A percentile compares a stretch with the other conserved stretches of the same genome.
Evolutionary conservation across 2,888 invertebrate genomes (phyloP).

Genomic region (Heteromurus nitidus): DNA sequence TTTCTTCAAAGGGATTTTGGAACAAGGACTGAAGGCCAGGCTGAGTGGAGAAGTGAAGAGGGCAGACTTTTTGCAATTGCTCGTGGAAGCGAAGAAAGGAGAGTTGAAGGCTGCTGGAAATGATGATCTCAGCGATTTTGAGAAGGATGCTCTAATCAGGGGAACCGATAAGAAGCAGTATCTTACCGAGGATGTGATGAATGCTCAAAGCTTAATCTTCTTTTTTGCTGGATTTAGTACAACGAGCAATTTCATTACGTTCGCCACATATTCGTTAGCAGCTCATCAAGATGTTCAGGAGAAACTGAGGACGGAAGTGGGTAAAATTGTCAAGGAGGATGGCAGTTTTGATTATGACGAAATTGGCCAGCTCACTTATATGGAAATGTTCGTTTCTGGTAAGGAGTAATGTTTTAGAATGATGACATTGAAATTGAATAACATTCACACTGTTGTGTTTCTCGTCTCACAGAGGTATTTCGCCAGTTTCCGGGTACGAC

Average conservation of each 20-base stretch:
- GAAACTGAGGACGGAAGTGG: slow-evolving; percentile 45
- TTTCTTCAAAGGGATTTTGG: slow-evolving; percentile 30
- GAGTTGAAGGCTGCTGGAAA: slow-evolving; percentile 49
- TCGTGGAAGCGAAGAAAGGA: slow-evolving; percentile 58
- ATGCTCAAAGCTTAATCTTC: slow-evolving; percentile 56
- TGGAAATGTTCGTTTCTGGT: slow-evolving; percentile 68
- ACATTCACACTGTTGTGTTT: not conserved
- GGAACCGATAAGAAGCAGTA: not conserved
- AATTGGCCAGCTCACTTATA: slow-evolving; percentile 47
- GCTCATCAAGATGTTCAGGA: slow-evolving; percentile 49
- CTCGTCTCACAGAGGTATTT: slow-evolving; percentile 17
- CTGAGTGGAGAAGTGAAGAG: slow-evolving; percentile 28
- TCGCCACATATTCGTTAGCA: slow-evolving; percentile 54
- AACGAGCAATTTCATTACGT: slow-evolving; percentile 24
- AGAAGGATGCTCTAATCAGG: slow-evolving; percentile 58
- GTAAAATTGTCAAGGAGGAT: slow-evolving; percentile 17
- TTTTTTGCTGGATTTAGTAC: slow-evolving; percentile 55
- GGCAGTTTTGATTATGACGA: slow-evolving; percentile 33
- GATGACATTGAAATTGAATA: not conserved
- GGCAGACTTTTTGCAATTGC: slow-evolving; percentile 64
- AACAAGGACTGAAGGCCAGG: slow-evolving; percentile 20
- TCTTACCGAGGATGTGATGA: slow-evolving; percentile 12
- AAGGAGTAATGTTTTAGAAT: not conserved
- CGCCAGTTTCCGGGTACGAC: not conserved
- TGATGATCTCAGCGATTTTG: slow-evolving; percentile 53